Percentiles rank a stretch among this genome's conserved stretches.
Conservation (phyloP, 2,113 vertebrate genomes). For the Megaleporinus macrocephalus region DNA sequence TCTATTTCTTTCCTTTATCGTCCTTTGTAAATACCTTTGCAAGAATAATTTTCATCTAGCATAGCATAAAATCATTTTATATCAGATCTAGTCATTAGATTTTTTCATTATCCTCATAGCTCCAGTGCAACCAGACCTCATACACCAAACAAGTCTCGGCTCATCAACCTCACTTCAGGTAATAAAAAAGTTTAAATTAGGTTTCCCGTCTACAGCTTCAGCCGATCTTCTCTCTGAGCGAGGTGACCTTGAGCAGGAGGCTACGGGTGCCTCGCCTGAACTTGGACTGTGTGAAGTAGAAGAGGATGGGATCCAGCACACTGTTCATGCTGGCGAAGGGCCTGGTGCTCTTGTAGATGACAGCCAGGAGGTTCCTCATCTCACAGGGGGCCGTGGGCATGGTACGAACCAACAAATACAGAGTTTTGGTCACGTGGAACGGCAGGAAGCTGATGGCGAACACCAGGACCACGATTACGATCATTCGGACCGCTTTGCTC, state of each 20-base stretch:
- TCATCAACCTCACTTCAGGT: neutral
- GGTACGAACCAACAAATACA: slow-evolving; percentile 88
- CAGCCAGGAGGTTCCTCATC: slow-evolving; percentile 81
- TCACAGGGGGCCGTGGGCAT: slow-evolving; percentile 70
- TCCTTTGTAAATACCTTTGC: too few species aligned
- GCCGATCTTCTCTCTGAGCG: slow-evolving; percentile 60
- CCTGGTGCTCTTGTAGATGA: slow-evolving; percentile 90
- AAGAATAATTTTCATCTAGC: too few species aligned
- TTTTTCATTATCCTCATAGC: too few species aligned
- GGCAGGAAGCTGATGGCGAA: slow-evolving; percentile 95
- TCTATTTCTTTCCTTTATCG: too few species aligned
- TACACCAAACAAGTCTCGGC: too few species aligned
- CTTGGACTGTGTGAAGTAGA: slow-evolving; percentile 92
- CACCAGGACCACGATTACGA: slow-evolving; percentile 84
- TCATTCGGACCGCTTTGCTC: slow-evolving; percentile 88
- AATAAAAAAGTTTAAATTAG: too few species aligned
- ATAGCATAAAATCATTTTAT: too few species aligned
- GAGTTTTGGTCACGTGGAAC: slow-evolving; percentile 93
- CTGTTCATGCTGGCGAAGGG: slow-evolving; percentile 98
- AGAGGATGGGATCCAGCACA: slow-evolving; percentile 93
- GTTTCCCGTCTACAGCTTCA: slow-evolving; percentile 5
- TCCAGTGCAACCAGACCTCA: too few species aligned
- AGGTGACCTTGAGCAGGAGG: slow-evolving; percentile 82
- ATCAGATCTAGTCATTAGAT: too few species aligned
- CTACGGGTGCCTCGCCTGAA: slow-evolving; percentile 81